A percentile compares a stretch with the other conserved stretches of the same genome.
phyloP scores from a whole-genome alignment of 2,797 vertebrate genomes.

The Cyprinella venusta region DNA sequence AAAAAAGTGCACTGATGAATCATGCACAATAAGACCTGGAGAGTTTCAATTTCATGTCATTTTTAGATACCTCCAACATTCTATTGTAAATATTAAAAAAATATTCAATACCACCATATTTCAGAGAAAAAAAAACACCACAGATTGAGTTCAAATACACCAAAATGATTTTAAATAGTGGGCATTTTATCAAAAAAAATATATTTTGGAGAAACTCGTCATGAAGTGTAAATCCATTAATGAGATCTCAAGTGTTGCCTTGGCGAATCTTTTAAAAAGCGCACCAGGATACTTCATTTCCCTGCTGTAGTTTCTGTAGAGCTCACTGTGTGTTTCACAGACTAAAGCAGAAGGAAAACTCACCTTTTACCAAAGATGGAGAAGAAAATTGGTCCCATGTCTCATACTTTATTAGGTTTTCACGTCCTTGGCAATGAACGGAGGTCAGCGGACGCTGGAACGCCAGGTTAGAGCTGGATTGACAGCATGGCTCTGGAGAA shows the following conservation, averaged over 20 bases:
- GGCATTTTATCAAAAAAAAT: constrained; percentile 19
- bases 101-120: background rate
- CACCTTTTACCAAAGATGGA: background rate
- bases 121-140: background rate
- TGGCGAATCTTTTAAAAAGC: constrained; percentile 16
- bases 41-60: constrained; percentile 9
- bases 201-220: constrained; percentile 2
- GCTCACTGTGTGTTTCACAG: background rate
- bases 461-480: constrained; percentile 36
- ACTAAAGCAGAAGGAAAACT: background rate
- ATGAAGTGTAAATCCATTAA: constrained; percentile 34
- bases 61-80: background rate
- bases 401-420: constrained; percentile 9
- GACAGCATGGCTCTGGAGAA: constrained; percentile 46
- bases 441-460: constrained; percentile 25
- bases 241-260: constrained; percentile 1
- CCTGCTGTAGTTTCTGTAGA: constrained; percentile 3
- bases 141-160: background rate
- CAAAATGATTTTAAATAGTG: constrained; percentile 22
- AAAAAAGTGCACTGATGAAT: constrained; percentile 1
- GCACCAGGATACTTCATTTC: background rate
- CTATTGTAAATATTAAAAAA: background rate
- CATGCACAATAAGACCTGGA: background rate
- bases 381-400: background rate
- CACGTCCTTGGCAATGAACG: constrained; percentile 23